Conservation (phyloP, 2,113 vertebrate species). For the Vulpes vulpes region DNA sequence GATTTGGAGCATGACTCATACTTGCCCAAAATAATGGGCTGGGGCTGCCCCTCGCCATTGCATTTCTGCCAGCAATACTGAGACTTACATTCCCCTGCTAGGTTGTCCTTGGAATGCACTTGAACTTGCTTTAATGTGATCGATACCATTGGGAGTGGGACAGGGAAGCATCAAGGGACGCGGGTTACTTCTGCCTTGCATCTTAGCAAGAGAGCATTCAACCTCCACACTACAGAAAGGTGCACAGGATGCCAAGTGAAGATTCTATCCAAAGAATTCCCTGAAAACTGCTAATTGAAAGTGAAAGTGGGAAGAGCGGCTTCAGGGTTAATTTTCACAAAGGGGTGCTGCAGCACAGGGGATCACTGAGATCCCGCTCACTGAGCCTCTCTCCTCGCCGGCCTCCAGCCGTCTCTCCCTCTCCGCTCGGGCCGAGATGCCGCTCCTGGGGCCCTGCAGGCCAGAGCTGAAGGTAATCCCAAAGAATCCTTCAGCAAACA, state of each 20-base stretch:
- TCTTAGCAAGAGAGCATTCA: neutral
- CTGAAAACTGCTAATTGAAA: neutral
- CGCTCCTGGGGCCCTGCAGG: conserved; percentile 63
- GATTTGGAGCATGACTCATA: neutral
- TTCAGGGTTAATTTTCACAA: neutral
- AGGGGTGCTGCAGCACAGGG: neutral
- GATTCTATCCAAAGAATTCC: conserved; percentile 5
- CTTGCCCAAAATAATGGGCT: too few relatives aligned
- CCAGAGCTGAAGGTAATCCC: conserved; percentile 75
- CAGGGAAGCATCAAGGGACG: neutral
- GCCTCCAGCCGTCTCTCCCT: neutral
- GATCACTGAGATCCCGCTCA: neutral
- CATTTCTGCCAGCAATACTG: neutral
- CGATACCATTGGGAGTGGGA: too few relatives aligned
- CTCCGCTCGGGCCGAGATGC: neutral
- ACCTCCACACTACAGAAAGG: neutral
- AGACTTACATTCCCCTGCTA: too few relatives aligned
- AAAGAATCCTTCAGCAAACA: conserved; percentile 77
- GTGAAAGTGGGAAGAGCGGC: neutral
- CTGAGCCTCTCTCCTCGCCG: neutral
- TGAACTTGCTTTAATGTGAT: neutral
- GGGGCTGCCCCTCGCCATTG: neutral
- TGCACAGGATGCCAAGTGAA: neutral
- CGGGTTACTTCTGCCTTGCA: neutral
- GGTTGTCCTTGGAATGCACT: neutral